These are phyloP conservation scores for Pardalotus punctatus DNA, from an alignment of 2,113 vertebrate genomes.

Conservation along the genomic window DNA sequence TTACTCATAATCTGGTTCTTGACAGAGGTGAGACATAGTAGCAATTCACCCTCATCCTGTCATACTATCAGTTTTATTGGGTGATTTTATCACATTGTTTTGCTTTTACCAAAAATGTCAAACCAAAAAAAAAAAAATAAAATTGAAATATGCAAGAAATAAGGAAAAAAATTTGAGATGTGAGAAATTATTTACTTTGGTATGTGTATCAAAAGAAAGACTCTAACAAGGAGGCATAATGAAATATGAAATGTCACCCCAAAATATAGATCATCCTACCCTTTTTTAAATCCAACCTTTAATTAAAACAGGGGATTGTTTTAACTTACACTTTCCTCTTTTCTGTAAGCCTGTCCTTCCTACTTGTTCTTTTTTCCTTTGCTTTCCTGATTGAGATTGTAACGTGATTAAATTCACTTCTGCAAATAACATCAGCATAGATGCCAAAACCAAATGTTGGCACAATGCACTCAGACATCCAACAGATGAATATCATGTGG, in stretches of 20 bases:
- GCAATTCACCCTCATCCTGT: not conserved
- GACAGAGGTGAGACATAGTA: not conserved
- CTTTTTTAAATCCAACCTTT: not conserved
- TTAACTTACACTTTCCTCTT: not conserved
- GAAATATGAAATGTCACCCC: not conserved
- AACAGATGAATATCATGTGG: not conserved
- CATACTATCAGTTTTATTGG: not conserved
- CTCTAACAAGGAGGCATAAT: not conserved
- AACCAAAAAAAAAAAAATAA: not conserved
- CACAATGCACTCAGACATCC: not conserved
- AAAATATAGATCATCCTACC: not conserved
- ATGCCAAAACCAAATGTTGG: not conserved
- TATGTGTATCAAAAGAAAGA: not conserved
- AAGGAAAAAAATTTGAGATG: not conserved
- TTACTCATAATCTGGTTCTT: not conserved
- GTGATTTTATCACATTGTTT: not conserved
- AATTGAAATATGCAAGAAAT: not conserved
- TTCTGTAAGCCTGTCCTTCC: not conserved
- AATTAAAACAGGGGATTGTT: not conserved
- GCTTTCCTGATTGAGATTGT: not conserved
- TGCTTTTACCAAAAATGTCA: not conserved
- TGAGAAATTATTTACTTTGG: not conserved
- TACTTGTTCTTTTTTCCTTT: not conserved
- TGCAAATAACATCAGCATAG: not conserved
- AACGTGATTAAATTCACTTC: not conserved